phyloP scores from a whole-genome alignment of 2,888 invertebrate genomes.

The Frankliniella fusca region DNA sequence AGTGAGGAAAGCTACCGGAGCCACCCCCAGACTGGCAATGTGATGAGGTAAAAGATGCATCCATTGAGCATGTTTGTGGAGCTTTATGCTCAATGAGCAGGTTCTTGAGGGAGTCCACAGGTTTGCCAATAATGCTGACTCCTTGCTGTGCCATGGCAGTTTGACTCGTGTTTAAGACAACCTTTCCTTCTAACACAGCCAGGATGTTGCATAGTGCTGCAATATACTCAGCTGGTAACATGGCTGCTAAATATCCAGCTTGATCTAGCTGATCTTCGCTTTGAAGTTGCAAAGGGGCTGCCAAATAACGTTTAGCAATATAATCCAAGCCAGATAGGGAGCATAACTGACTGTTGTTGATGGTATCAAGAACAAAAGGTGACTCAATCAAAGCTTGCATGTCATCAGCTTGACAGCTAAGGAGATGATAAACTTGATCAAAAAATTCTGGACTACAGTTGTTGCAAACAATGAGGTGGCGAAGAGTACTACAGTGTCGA shows the following conservation, averaged over 20 bases:
- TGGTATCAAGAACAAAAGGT: slow-evolving; percentile 57
- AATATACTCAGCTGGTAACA: slow-evolving; percentile 56
- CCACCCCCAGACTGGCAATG: neutral
- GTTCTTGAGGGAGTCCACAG: neutral
- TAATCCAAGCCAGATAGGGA: slow-evolving; percentile 60
- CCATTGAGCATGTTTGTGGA: neutral
- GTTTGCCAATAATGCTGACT: neutral
- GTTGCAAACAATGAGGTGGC: slow-evolving; percentile 68
- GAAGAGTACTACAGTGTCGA: slow-evolving; percentile 63
- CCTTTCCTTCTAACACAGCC: slow-evolving; percentile 63
- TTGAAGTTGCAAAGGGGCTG: slow-evolving; percentile 15
- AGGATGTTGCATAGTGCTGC: slow-evolving; percentile 74
- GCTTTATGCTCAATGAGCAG: slow-evolving; percentile 9
- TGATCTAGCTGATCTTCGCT: slow-evolving; percentile 32
- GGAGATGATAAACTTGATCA: slow-evolving; percentile 64
- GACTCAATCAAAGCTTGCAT: slow-evolving; percentile 59
- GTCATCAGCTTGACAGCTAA: slow-evolving; percentile 64
- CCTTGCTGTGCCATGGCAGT: slow-evolving; percentile 50
- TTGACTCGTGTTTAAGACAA: slow-evolving; percentile 61
- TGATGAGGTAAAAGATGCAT: neutral
- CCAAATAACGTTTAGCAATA: slow-evolving; percentile 39
- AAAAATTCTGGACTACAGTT: slow-evolving; percentile 69
- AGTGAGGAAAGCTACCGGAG: neutral
- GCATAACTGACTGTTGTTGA: slow-evolving; percentile 60
- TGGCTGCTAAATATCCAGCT: slow-evolving; percentile 37